Evolutionary conservation across 2,888 invertebrate species (phyloP).

Genomic region (Thyatira batis): DNA sequence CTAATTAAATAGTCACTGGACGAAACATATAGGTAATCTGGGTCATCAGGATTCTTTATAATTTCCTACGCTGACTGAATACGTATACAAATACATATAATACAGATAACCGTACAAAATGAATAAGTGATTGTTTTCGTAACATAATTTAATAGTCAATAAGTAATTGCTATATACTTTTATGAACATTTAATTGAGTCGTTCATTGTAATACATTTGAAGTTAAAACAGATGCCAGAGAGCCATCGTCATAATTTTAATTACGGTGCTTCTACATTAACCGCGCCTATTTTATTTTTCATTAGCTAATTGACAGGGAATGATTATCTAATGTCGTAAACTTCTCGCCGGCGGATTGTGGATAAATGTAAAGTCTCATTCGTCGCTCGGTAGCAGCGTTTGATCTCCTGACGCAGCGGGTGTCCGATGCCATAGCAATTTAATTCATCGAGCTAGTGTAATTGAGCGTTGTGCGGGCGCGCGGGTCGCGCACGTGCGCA

Average conservation of each 20-base stretch:
- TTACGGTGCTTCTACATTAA: constrained; percentile 60
- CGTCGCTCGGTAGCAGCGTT: constrained; percentile 54
- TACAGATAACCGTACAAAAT: neutral
- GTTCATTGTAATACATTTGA: constrained; percentile 14
- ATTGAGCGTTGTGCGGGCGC: constrained; percentile 57
- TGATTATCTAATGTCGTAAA: constrained; percentile 75
- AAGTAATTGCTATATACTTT: neutral
- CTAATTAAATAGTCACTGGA: no score
- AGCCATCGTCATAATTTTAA: constrained; percentile 74
- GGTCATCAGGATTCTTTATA: no score
- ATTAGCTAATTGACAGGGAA: constrained; percentile 81
- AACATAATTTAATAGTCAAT: neutral
- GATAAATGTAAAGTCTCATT: constrained; percentile 61
- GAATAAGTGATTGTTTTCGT: neutral
- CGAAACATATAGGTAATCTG: no score
- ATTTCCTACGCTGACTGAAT: no score
- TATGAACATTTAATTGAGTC: neutral
- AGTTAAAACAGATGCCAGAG: constrained; percentile 69
- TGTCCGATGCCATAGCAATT: constrained; percentile 60
- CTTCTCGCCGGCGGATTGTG: constrained; percentile 49
- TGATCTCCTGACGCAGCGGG: constrained; percentile 62
- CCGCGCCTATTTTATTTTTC: constrained; percentile 75
- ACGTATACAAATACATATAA: neutral
- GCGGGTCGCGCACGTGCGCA: constrained; percentile 64
- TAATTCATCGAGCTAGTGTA: constrained; percentile 70